These are phyloP conservation scores for Drosophila atripex DNA, from an alignment of 2,888 invertebrate species.

Conservation along the genomic window DNA sequence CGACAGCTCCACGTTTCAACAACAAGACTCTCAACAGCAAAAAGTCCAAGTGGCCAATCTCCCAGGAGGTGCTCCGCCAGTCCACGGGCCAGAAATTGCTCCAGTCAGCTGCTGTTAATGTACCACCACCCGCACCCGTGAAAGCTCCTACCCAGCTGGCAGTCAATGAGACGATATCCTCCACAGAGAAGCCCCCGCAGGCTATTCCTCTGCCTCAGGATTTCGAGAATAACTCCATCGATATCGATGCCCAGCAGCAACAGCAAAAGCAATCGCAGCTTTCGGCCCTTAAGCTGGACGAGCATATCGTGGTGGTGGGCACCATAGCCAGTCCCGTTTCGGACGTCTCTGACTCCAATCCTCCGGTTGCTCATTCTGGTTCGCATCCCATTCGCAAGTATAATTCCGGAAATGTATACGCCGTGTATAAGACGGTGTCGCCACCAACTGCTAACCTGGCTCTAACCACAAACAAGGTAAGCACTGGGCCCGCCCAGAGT, in stretches of 20 bases:
- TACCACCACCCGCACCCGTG: slow-evolving; percentile 70
- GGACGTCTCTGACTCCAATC: slow-evolving; percentile 50
- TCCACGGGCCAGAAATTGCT: slow-evolving; percentile 54
- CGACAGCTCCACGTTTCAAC: slow-evolving; percentile 68
- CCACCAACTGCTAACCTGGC: slow-evolving; percentile 75
- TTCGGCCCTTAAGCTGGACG: slow-evolving; percentile 56
- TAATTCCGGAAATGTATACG: slow-evolving; percentile 74
- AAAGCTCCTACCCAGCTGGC: slow-evolving; percentile 51
- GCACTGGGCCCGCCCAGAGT: slow-evolving; percentile 64
- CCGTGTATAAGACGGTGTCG: slow-evolving; percentile 77
- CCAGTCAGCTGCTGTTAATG: slow-evolving; percentile 37
- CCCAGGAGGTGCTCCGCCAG: slow-evolving; percentile 75
- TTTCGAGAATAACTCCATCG: slow-evolving; percentile 83
- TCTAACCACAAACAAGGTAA: slow-evolving; percentile 73
- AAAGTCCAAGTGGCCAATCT: slow-evolving; percentile 80
- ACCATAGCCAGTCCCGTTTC: slow-evolving; percentile 69
- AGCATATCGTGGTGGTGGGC: slow-evolving; percentile 62
- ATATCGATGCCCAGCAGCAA: slow-evolving; percentile 73
- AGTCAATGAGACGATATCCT: slow-evolving; percentile 44
- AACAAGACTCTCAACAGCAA: slow-evolving; percentile 81
- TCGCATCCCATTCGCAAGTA: slow-evolving; percentile 60
- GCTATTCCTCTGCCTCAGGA: slow-evolving; percentile 77
- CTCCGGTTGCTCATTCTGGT: slow-evolving; percentile 52
- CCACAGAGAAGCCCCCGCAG: slow-evolving; percentile 80
- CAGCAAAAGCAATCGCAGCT: slow-evolving; percentile 42